Evolutionary conservation across 2,888 invertebrate species (phyloP).

Genomic region (Eubasilissa splendida): DNA sequence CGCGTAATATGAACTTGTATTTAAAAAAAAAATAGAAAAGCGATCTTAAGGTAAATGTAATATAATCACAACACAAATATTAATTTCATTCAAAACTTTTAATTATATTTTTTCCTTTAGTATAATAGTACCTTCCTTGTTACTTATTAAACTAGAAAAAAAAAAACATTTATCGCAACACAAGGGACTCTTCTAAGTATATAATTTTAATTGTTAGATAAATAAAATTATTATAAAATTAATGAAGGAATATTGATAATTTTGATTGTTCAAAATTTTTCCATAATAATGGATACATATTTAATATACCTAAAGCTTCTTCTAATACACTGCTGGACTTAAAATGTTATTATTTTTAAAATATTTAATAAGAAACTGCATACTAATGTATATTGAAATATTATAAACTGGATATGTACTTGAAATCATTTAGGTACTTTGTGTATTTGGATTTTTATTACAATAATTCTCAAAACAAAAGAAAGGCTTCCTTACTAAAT

Average conservation of each 20-base stretch:
- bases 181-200: constrained; percentile 47
- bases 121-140: constrained; percentile 38
- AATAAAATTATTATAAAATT: constrained; percentile 40
- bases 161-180: constrained; percentile 42
- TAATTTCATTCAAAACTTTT: constrained; percentile 33
- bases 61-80: constrained; percentile 36
- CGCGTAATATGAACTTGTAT: constrained; percentile 51
- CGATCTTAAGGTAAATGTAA: constrained; percentile 56
- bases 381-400: constrained; percentile 1
- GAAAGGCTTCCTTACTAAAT: too few species aligned
- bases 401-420: background rate
- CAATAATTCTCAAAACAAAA: too few species aligned
- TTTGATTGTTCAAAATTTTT: constrained; percentile 37
- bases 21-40: constrained; percentile 46
- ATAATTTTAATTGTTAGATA: constrained; percentile 33
- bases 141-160: constrained; percentile 34
- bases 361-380: background rate
- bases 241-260: constrained; percentile 33
- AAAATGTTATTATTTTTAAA: constrained; percentile 18
- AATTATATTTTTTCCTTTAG: constrained; percentile 40
- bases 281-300: constrained; percentile 1
- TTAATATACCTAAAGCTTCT: constrained; percentile 13
- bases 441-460: too few species aligned
- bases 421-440: too few species aligned
- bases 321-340: constrained; percentile 30